These are phyloP conservation scores for Volucella inanis DNA, from an alignment of 2,888 invertebrate genomes.

Conservation along the genomic window DNA sequence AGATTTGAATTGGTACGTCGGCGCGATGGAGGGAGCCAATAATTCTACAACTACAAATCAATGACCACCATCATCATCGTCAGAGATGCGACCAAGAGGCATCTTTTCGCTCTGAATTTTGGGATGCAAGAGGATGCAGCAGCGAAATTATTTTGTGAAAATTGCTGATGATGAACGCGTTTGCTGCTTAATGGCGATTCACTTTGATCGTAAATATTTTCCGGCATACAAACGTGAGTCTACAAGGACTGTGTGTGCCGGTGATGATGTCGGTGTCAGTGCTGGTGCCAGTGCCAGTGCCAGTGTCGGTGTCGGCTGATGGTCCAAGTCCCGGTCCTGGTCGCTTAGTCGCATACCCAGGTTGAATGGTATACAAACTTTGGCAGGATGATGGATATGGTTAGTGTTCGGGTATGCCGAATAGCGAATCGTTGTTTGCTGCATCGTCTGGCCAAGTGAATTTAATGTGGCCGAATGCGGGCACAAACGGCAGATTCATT, in stretches of 20 bases:
- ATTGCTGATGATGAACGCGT: slow-evolving; percentile 75
- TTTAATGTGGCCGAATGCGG: slow-evolving; percentile 72
- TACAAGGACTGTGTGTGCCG: slow-evolving; percentile 56
- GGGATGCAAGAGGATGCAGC: slow-evolving; percentile 7
- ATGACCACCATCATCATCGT: slow-evolving; percentile 69
- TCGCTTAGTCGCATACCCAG: background rate
- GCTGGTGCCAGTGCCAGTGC: no score
- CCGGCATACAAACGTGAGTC: slow-evolving; percentile 71
- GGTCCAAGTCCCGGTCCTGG: background rate
- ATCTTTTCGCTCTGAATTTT: slow-evolving; percentile 37
- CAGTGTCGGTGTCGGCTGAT: background rate
- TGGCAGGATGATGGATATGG: slow-evolving; percentile 74
- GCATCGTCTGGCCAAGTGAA: slow-evolving; percentile 73
- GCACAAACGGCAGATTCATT: slow-evolving; percentile 66
- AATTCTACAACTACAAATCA: slow-evolving; percentile 62
- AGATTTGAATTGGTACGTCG: slow-evolving; percentile 22
- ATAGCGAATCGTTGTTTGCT: slow-evolving; percentile 26
- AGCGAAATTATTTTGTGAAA: slow-evolving; percentile 73
- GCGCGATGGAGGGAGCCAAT: slow-evolving; percentile 11
- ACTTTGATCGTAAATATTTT: slow-evolving; percentile 75
- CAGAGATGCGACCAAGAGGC: slow-evolving; percentile 49
- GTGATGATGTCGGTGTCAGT: background rate
- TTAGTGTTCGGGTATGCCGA: slow-evolving; percentile 40
- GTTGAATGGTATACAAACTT: slow-evolving; percentile 33
- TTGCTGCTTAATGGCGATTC: slow-evolving; percentile 74